Base-by-base conservation (phyloP, 2,888 invertebrate species). In the Aphidoletes aphidimyza region DNA sequence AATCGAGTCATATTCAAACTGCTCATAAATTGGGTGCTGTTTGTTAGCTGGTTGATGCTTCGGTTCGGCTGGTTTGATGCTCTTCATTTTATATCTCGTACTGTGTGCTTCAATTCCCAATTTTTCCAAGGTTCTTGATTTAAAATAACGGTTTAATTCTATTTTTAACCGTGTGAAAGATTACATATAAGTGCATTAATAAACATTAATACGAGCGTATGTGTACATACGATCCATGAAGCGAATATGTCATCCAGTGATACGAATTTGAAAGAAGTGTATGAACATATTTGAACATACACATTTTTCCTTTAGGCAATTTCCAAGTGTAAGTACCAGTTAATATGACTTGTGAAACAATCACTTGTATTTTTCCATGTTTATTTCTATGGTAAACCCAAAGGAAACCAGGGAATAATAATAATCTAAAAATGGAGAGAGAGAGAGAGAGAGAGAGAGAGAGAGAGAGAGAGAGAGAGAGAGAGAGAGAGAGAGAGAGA, bases 151-250 rank as follows among this genome's bases (percentile, higher is more conserved):
- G 19, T 36, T n/a, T 81, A 2, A 30, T 39, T 84, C 84, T 84
- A 84, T 84, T 69, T 84, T 84, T 84, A 84, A 69, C 84, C 84
- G 84, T 84, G 84, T 84, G 84, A 84, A 84, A 69, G 69, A 84
- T 69, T 42, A 59, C 59, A 42, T 36, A 83, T 83, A 83, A 39
- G 45, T 54, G 54, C 22, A 54, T 22, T 26, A 39, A 83, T 83
- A n/a, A 39, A 83, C 34, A 34, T 45, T 30, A 45, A 47, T 30
- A 47, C 49, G 17, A 14, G 45, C 22, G 17, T 30, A 19, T 8
- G 22, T 26, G 22, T 5, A 69, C 30, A 26, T 69, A 8, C n/a
- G 54, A 54, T 14, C n/a, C 22, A 78, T 26, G 8, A 36, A 30
- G 36, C 11, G 22, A 39, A 6, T 26, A 42, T 42, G 83, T 83